These are phyloP conservation scores for Saxicola maurus DNA, from an alignment of 2,797 vertebrate genomes.

Conservation along the genomic window DNA sequence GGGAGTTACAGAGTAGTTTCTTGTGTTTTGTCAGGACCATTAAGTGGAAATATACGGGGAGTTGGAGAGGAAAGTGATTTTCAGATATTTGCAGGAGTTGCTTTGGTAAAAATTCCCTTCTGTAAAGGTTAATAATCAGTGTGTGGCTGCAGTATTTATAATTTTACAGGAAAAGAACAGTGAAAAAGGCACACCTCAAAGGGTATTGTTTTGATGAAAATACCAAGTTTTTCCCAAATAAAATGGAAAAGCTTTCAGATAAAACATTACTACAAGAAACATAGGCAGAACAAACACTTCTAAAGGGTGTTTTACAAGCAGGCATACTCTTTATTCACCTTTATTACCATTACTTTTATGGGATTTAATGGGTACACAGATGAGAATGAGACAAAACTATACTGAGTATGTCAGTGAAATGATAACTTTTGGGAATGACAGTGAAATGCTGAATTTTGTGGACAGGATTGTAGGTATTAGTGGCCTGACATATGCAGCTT, in stretches of 20 bases:
- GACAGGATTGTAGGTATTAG: background rate
- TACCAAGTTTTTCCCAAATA: background rate
- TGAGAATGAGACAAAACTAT: background rate
- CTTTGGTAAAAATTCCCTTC: background rate
- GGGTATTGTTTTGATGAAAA: background rate
- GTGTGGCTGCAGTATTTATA: background rate
- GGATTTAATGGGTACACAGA: background rate
- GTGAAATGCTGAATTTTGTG: background rate
- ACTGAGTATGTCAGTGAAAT: background rate
- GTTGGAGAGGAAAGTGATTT: background rate
- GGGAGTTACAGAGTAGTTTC: background rate
- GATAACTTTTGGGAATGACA: accelerated
- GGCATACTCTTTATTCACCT: background rate
- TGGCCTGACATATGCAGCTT: background rate
- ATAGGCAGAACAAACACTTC: background rate
- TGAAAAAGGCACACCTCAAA: background rate
- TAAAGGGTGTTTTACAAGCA: background rate
- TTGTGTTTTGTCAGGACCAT: background rate
- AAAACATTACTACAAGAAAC: background rate
- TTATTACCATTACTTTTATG: background rate
- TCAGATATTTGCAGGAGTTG: background rate
- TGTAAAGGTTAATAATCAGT: background rate
- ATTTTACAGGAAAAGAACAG: background rate
- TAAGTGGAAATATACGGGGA: background rate
- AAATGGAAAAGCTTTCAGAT: background rate